Base-by-base conservation (phyloP, 2,113 vertebrate genomes). In the Oplegnathus fasciatus region DNA sequence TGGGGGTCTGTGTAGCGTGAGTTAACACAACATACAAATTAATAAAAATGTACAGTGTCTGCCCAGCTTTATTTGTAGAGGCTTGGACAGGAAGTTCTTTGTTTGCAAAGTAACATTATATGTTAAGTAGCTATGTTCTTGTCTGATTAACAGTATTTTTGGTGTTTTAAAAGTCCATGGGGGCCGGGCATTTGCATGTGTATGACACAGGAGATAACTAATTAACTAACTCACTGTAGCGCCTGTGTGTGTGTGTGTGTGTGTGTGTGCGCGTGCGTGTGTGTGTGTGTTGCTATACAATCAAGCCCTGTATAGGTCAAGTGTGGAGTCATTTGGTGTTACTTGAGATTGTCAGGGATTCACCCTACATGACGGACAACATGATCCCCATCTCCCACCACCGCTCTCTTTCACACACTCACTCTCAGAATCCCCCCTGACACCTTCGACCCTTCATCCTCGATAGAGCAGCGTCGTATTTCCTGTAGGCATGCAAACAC, bases 261-360 rank as follows among this genome's bases (percentile, higher is more conserved):
- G 6, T 37, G 57, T 10, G 34, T 40, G 34, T 13, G 62, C 26
- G 64, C 26, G 18, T 50, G 17, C 20, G 60, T 9, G 58, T 30
- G 26, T 60, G 57, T 67, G 44, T 60, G 40, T 32, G 32, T 22
- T 40, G 46, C 68, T 55, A 14, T 69, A 72, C 18, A 10, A 70
- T 37, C 28, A 52, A 74, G 20, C 30, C 28, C 15, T 50, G 66
- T 69, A 46, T 69, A 82, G 80, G 65, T 68, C 77, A 81, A 62
- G 61, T 65, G 32, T 60, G 10, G 71, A 32, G 61, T 80, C 44
- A 17, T 50, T 22, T 62, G 26, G 5, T 64, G 72, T 80, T 14
- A 86, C 57, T n/a, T 73, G 83, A 88, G 61, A 70, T 65, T 2
- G 62, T 77, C 14, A 74, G 54, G 70, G 69, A 80, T 80, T 86